A percentile compares a stretch with the other conserved stretches of the same genome.
These are phyloP conservation scores for Acanthurus leucopareius DNA, from an alignment of 2,797 vertebrate species.

Conservation along the genomic window DNA sequence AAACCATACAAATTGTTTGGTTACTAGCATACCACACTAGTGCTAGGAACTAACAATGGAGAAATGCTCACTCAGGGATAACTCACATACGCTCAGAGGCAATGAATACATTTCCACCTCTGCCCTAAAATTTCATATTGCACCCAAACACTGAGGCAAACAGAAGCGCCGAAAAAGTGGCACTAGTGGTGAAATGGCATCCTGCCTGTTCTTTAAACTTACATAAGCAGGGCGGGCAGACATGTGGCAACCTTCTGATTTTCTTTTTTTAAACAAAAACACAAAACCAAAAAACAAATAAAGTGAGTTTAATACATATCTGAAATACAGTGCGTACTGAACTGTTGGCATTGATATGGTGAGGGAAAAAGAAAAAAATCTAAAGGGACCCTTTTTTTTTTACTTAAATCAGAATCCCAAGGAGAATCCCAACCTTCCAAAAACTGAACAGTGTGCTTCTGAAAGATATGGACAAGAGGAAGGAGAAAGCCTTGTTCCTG, in stretches of 20 bases:
- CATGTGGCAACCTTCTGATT: conserved; percentile 67
- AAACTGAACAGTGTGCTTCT: conserved; percentile 79
- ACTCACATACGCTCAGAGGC: conserved; percentile 67
- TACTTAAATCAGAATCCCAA: conserved; percentile 55
- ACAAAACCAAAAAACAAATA: conserved; percentile 71
- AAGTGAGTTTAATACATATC: conserved; percentile 77
- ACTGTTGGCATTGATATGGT: conserved; percentile 79
- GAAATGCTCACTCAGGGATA: conserved; percentile 67
- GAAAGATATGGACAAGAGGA: conserved; percentile 63
- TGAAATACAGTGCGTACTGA: conserved; percentile 73
- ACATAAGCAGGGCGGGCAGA: conserved; percentile 63
- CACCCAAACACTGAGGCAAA: conserved; percentile 76
- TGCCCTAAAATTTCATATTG: conserved; percentile 59
- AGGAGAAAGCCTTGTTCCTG: conserved; percentile 63
- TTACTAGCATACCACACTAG: conserved; percentile 82
- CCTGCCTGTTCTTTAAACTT: conserved; percentile 61
- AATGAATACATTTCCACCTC: conserved; percentile 58
- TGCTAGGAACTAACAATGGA: conserved; percentile 82
- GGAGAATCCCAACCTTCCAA: conserved; percentile 67
- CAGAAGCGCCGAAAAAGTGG: conserved; percentile 72
- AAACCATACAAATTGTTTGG: conserved; percentile 85
- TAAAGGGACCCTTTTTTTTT: conserved; percentile 70
- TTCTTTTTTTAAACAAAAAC: conserved; percentile 57
- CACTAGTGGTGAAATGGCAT: conserved; percentile 79
- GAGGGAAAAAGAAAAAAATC: conserved; percentile 25